These are phyloP conservation scores for Amphiprion ocellaris DNA, from an alignment of 2,113 vertebrate species.

Conservation along the genomic window DNA sequence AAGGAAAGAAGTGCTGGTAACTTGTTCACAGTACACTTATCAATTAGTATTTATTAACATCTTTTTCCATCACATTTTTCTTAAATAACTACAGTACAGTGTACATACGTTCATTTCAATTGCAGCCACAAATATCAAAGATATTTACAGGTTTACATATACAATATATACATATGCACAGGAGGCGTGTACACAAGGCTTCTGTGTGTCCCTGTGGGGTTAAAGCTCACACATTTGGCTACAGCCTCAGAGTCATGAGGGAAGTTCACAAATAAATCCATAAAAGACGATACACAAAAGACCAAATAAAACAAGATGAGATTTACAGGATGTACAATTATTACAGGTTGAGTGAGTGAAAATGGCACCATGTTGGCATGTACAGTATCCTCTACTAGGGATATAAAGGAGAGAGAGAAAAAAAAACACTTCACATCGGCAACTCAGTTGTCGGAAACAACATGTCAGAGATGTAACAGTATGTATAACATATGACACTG, in stretches of 20 bases:
- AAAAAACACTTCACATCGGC: conserved; percentile 39
- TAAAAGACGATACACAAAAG: not conserved
- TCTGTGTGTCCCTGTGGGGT: conserved; percentile 28
- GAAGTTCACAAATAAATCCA: conserved; percentile 11
- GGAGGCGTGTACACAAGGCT: conserved; percentile 68
- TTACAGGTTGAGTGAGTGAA: conserved; percentile 18
- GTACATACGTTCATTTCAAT: conserved; percentile 46
- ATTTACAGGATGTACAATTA: conserved; percentile 64
- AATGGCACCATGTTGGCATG: conserved; percentile 15
- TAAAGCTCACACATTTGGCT: conserved; percentile 73
- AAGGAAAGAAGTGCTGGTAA: conserved; percentile 6
- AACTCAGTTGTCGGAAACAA: conserved; percentile 54
- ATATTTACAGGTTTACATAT: conserved; percentile 76
- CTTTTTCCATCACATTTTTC: conserved; percentile 19
- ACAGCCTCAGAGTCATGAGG: conserved; percentile 58
- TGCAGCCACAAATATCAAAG: conserved; percentile 71
- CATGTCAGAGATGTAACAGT: conserved; percentile 53
- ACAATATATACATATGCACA: conserved; percentile 80
- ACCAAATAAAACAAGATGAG: conserved; percentile 26
- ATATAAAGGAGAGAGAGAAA: not conserved
- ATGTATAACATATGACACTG: conserved; percentile 77
- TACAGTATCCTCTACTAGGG: conserved; percentile 8
- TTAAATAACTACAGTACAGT: conserved; percentile 79
- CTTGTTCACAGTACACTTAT: conserved; percentile 32
- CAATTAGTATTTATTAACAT: conserved; percentile 79